Percentiles rank a stretch among this genome's conserved stretches.
phyloP scores from a whole-genome alignment of 64 coral and sea anemone species.

The Trachythela sp. region DNA sequence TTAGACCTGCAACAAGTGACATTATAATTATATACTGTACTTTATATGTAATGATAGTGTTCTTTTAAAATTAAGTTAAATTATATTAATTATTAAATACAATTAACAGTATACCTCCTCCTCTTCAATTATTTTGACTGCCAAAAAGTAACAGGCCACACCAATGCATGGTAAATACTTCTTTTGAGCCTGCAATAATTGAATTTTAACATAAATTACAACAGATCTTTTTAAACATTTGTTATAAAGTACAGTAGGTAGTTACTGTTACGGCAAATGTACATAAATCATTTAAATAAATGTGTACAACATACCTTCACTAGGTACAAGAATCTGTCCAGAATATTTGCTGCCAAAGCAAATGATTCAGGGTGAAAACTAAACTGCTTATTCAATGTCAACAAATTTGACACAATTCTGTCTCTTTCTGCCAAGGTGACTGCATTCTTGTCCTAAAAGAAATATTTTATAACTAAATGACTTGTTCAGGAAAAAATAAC shows the following conservation, averaged over 20 bases:
- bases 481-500: neutral
- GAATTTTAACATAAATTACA: neutral
- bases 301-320: constrained; percentile 67
- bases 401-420: constrained; percentile 62
- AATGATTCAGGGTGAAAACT: constrained; percentile 91
- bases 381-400: constrained; percentile 82
- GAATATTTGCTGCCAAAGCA: constrained; percentile 77
- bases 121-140: constrained; percentile 9
- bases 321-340: constrained; percentile 79
- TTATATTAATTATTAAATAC: too few relatives aligned
- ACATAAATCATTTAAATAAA: neutral
- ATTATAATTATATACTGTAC: too few relatives aligned
- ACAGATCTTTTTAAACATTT: too few relatives aligned
- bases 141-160: neutral
- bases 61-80: too few relatives aligned
- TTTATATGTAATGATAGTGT: too few relatives aligned
- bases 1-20: too few relatives aligned
- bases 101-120: neutral
- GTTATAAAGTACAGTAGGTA: too few relatives aligned
- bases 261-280: neutral
- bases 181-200: neutral
- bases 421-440: constrained; percentile 91
- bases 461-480: neutral
- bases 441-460: constrained; percentile 76
- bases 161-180: constrained; percentile 21